Conservation (phyloP, 2,113 vertebrate genomes). For the Tursiops truncatus region DNA sequence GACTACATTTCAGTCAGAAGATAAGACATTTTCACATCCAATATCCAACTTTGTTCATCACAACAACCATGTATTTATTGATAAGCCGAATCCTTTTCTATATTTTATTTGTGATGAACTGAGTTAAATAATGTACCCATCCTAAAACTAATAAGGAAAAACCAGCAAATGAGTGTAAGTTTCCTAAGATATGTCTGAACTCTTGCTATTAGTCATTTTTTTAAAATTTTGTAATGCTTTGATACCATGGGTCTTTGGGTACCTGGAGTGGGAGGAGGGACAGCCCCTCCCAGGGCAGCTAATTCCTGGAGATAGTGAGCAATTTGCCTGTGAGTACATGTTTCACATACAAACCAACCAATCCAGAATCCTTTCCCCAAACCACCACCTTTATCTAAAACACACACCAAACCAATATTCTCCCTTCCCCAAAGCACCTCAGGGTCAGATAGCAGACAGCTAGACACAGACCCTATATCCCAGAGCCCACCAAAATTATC, state of each 20-base stretch:
- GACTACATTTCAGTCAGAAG: not conserved
- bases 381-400: not conserved
- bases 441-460: not conserved
- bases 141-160: not conserved
- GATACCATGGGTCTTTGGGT: not conserved
- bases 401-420: not conserved
- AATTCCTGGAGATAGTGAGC: not conserved
- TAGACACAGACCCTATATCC: accelerated
- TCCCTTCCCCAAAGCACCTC: not conserved
- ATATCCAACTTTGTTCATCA: not conserved
- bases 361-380: accelerated
- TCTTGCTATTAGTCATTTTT: not conserved
- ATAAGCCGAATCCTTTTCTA: not conserved
- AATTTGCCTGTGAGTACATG: not conserved
- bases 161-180: not conserved
- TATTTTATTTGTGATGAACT: not conserved
- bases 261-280: accelerated
- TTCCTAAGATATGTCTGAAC: not conserved
- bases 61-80: not conserved
- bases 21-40: not conserved
- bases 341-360: not conserved
- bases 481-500: not conserved
- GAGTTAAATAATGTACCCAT: not conserved
- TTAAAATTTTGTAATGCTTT: not conserved
- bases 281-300: accelerated